Conservation (phyloP, 1,140 invertebrate species). For the Bombus balteatus region DNA sequence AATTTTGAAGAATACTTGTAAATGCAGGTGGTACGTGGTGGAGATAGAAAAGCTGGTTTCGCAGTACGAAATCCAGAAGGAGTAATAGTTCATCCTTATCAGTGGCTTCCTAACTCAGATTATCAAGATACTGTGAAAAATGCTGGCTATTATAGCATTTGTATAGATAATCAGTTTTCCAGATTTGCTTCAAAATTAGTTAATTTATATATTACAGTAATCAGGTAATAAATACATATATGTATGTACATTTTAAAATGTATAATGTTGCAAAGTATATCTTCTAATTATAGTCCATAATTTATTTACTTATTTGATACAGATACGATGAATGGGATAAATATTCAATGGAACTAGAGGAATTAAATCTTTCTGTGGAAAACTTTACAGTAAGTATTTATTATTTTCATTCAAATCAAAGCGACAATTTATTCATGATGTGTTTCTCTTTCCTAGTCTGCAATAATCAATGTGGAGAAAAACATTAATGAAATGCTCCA, state of each 20-base stretch:
- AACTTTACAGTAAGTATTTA: constrained; percentile 91
- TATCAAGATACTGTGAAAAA: constrained; percentile 91
- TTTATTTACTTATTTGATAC: neutral
- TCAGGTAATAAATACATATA: constrained; percentile 83
- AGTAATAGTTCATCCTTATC: constrained; percentile 93
- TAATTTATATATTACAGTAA: constrained; percentile 96
- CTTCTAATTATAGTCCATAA: neutral
- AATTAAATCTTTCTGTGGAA: constrained; percentile 92
- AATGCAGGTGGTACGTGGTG: constrained; percentile 90
- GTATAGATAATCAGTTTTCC: constrained; percentile 97
- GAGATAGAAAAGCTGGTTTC: constrained; percentile 96
- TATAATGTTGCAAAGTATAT: neutral
- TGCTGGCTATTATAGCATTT: constrained; percentile 96
- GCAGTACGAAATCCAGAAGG: constrained; percentile 93
- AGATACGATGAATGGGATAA: constrained; percentile 96
- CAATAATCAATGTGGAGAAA: constrained; percentile 89
- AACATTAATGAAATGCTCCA: constrained; percentile 94
- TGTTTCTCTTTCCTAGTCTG: constrained; percentile 84
- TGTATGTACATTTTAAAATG: neutral
- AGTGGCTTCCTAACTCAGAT: constrained; percentile 93
- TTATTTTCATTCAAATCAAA: neutral
- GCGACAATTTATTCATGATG: neutral
- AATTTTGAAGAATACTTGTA: neutral
- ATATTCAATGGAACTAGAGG: constrained; percentile 94
- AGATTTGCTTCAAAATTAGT: constrained; percentile 95